phyloP scores from a whole-genome alignment of 2,888 invertebrate species.

The Pseudococcus viburni region DNA sequence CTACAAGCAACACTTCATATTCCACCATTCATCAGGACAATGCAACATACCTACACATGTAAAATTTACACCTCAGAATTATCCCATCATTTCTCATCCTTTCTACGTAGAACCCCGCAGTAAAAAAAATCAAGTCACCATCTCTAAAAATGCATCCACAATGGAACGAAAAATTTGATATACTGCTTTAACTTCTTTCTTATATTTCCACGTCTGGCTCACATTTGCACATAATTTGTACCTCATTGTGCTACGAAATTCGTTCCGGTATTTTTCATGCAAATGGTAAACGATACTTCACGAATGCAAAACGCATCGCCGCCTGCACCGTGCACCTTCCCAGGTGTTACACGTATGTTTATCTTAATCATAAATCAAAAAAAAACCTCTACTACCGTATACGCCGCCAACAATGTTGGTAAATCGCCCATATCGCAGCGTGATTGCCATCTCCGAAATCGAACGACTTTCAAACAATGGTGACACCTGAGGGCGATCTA shows the following conservation, averaged over 20 bases:
- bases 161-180: conserved; percentile 45
- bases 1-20: background rate
- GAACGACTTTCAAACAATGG: background rate
- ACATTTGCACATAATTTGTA: conserved; percentile 54
- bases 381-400: conserved; percentile 56
- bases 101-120: background rate
- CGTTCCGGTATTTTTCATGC: conserved; percentile 62
- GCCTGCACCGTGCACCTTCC: conserved; percentile 12
- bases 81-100: conserved; percentile 7
- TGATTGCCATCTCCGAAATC: background rate
- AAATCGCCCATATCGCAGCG: conserved; percentile 1
- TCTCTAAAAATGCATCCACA: background rate
- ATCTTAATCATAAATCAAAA: conserved; percentile 61
- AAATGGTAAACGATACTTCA: conserved; percentile 60
- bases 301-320: conserved; percentile 51
- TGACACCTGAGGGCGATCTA: background rate
- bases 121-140: background rate
- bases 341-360: conserved; percentile 55
- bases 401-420: conserved; percentile 47
- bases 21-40: background rate
- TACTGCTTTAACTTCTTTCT: background rate
- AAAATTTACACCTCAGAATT: background rate
- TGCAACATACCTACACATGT: background rate
- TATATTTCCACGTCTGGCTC: background rate
- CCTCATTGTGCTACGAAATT: conserved; percentile 58